Evolutionary conservation across 2,797 vertebrate genomes (phyloP).

Genomic region (Paratrypauchen microcephalus): DNA sequence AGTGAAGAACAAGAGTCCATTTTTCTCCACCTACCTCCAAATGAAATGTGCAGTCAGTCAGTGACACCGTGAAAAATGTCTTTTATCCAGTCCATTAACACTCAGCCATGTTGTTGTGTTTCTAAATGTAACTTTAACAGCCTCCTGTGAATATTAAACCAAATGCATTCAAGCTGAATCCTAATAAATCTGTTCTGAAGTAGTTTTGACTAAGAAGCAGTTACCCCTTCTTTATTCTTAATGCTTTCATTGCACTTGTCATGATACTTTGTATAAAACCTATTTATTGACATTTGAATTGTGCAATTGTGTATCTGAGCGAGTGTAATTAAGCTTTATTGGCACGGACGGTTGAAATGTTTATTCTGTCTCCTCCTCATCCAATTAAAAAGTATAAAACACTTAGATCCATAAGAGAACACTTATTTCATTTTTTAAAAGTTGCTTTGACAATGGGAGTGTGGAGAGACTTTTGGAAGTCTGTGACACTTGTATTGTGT

Average conservation of each 20-base stretch:
- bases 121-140: slow-evolving; percentile 12
- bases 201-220: slow-evolving; percentile 3
- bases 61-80: slow-evolving; percentile 11
- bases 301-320: slow-evolving; percentile 11
- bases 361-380: slow-evolving; percentile 14
- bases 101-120: slow-evolving; percentile 7
- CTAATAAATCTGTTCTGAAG: slow-evolving; percentile 1
- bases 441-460: slow-evolving; percentile 45
- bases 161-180: slow-evolving; percentile 9
- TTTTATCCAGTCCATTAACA: slow-evolving; percentile 19
- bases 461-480: slow-evolving; percentile 25
- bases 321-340: slow-evolving; percentile 21
- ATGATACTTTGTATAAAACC: slow-evolving; percentile 3
- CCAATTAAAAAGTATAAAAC: slow-evolving; percentile 20
- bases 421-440: slow-evolving; percentile 42
- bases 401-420: slow-evolving; percentile 26
- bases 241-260: background rate
- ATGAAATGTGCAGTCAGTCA: slow-evolving; percentile 21
- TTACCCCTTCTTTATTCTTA: slow-evolving; percentile 1
- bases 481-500: slow-evolving; percentile 19
- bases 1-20: slow-evolving; percentile 12
- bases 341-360: slow-evolving; percentile 9
- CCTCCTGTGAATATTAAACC: slow-evolving; percentile 11
- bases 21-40: slow-evolving; percentile 11
- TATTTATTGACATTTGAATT: slow-evolving; percentile 14